phyloP scores from a whole-genome alignment of 2,113 vertebrate species.

The Tragelaphus strepsiceros region DNA sequence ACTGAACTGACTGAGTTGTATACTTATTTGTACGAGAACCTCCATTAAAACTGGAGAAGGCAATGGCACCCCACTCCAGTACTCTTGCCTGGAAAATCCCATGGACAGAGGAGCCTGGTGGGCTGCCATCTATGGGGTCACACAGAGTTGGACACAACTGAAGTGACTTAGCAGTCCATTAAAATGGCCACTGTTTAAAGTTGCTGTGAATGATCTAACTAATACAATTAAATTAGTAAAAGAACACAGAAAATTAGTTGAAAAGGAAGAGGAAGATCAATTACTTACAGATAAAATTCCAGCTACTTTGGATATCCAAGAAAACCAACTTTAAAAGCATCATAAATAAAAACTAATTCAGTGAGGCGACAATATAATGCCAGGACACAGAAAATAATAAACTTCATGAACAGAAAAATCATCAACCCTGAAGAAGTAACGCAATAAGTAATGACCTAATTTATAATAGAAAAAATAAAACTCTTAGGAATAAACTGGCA shows the following conservation, averaged over 20 bases:
- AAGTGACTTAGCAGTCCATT: neutral
- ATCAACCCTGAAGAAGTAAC: neutral
- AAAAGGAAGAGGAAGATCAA: neutral
- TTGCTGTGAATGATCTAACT: neutral
- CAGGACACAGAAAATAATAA: neutral
- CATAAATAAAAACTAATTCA: neutral
- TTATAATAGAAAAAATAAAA: neutral
- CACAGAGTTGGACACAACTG: no score
- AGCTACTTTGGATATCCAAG: neutral
- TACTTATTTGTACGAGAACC: no score
- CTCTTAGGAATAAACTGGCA: neutral
- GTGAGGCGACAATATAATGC: neutral
- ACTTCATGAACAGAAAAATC: neutral
- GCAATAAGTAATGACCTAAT: neutral
- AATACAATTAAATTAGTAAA: neutral
- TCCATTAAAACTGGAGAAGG: no score
- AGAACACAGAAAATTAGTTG: neutral
- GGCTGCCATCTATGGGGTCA: no score
- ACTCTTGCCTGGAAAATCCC: no score
- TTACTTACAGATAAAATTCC: neutral
- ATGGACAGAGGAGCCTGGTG: no score
- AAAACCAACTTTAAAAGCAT: neutral
- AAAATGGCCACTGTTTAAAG: neutral
- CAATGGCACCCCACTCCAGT: no score
- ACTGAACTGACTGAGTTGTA: no score